Evolutionary conservation across 2,888 invertebrate genomes (phyloP).

Genomic region (Digitonthophagus gazella): DNA sequence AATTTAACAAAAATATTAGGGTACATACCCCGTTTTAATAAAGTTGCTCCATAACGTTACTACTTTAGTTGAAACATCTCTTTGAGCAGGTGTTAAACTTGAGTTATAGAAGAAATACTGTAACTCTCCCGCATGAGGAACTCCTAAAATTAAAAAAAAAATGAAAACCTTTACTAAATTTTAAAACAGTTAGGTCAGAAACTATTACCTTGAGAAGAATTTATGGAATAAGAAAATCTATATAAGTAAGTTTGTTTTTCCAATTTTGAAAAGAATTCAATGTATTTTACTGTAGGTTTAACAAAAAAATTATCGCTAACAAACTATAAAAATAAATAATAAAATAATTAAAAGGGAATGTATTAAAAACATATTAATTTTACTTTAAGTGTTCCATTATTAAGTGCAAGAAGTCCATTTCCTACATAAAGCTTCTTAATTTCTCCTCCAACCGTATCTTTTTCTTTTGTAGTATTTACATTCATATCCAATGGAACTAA

Average conservation of each 20-base stretch:
- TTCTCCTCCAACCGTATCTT: slow-evolving; percentile 2
- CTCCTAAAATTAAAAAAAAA: slow-evolving; percentile 27
- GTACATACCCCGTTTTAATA: no score
- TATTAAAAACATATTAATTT: not conserved
- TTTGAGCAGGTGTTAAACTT: no score
- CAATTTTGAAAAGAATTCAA: slow-evolving; percentile 50
- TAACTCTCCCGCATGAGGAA: slow-evolving; percentile 33
- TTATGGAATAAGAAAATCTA: slow-evolving; percentile 54
- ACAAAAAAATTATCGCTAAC: slow-evolving; percentile 50
- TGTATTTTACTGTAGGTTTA: slow-evolving; percentile 52
- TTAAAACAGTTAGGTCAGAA: not conserved
- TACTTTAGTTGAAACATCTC: not conserved
- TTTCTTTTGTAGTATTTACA: no score
- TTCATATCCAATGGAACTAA: slow-evolving; percentile 47
- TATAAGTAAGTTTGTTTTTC: slow-evolving; percentile 52
- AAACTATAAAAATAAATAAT: slow-evolving; percentile 47
- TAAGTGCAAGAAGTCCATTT: not conserved
- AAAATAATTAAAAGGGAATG: not conserved
- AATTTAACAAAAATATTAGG: no score
- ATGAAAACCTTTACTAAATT: not conserved
- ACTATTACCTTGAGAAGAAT: not conserved
- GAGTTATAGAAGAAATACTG: slow-evolving; percentile 29
- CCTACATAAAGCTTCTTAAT: slow-evolving; percentile 19
- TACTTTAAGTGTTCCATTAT: slow-evolving; percentile 8
- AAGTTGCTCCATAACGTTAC: slow-evolving; percentile 1